Conservation (phyloP, 2,888 invertebrate species). For the Drosophila flavopinicola region DNA sequence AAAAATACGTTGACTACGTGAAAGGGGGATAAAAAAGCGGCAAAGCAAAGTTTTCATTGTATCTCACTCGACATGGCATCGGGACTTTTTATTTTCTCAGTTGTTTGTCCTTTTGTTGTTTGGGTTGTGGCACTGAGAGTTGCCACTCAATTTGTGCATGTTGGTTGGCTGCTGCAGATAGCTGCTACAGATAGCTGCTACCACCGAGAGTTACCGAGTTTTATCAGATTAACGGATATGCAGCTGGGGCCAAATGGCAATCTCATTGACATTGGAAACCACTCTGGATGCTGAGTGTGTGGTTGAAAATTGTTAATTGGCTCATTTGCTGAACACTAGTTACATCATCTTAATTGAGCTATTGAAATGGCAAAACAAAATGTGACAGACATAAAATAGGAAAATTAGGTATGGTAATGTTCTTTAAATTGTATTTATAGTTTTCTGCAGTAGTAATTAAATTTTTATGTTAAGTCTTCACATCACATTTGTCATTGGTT, state of each 20-base stretch:
- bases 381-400: neutral
- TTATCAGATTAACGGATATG: constrained; percentile 18
- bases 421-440: no score
- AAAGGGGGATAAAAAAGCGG: neutral
- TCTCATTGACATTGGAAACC: constrained; percentile 18
- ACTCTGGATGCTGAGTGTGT: neutral
- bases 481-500: no score
- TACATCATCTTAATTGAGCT: neutral
- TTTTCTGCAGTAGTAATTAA: no score
- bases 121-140: constrained; percentile 18
- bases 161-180: constrained; percentile 11
- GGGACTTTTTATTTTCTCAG: constrained; percentile 13
- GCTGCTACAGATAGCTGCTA: constrained; percentile 3
- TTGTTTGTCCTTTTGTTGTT: constrained; percentile 30
- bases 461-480: no score
- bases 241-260: neutral
- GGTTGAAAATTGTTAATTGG: constrained; percentile 1
- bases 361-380: neutral
- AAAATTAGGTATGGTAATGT: neutral
- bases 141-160: constrained; percentile 24
- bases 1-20: constrained; percentile 31
- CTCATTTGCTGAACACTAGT: neutral
- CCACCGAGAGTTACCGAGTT: constrained; percentile 18
- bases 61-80: constrained; percentile 37
- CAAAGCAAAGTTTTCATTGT: constrained; percentile 25